Percentiles rank a stretch among this genome's conserved stretches.
phyloP scores from a whole-genome alignment of 2,888 invertebrate species.

The Xylota segnis region DNA sequence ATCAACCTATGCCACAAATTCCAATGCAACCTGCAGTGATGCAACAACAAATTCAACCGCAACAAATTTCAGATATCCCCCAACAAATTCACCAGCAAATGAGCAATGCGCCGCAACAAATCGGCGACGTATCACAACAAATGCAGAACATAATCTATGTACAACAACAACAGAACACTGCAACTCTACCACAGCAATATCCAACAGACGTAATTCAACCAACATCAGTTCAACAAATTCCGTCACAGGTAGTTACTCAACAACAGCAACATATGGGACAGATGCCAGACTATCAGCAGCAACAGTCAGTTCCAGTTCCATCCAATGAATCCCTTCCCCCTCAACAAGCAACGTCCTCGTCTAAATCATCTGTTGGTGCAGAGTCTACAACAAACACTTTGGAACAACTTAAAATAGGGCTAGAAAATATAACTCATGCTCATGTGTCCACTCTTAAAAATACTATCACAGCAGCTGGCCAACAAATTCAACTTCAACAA shows the following conservation, averaged over 20 bases:
- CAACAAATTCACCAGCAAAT: constrained; percentile 16
- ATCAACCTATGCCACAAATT: not conserved
- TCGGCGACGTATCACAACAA: not conserved
- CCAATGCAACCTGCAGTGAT: not conserved
- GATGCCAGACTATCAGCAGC: constrained; percentile 15
- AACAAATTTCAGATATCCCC: constrained; percentile 30
- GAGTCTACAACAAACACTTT: constrained; percentile 85
- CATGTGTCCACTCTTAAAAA: constrained; percentile 81
- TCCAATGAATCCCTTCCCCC: constrained; percentile 9
- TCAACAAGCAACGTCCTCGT: not conserved
- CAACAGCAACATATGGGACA: constrained; percentile 44
- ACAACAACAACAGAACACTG: constrained; percentile 7
- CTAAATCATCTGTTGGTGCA: constrained; percentile 43
- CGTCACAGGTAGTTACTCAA: constrained; percentile 75
- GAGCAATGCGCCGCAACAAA: constrained; percentile 5
- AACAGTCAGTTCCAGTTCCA: constrained; percentile 12
- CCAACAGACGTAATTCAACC: constrained; percentile 14
- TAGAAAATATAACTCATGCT: constrained; percentile 86
- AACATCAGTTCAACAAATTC: constrained; percentile 21
- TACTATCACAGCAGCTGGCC: constrained; percentile 75
- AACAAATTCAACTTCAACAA: constrained; percentile 78
- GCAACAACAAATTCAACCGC: constrained; percentile 32
- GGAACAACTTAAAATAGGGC: constrained; percentile 86
- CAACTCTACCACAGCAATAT: constrained; percentile 18
- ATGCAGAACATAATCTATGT: not conserved